Evolutionary conservation across 2,797 vertebrate species (phyloP).

Genomic region (Acipenser ruthenus): DNA sequence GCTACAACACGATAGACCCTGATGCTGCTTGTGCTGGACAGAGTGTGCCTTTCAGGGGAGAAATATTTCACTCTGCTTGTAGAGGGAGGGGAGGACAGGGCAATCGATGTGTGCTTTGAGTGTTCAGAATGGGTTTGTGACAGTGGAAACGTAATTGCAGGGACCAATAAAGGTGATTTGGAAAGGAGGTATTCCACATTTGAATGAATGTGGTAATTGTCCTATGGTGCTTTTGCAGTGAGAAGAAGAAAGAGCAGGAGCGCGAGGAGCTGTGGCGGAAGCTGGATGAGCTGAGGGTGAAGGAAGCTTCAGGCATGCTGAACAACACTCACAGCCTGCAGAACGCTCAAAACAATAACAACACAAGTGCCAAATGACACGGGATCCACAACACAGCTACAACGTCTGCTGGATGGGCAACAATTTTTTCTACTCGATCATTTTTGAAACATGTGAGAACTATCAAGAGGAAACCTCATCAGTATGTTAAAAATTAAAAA

Average conservation of each 20-base stretch:
- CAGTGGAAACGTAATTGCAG: no score
- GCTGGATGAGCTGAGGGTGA: constrained; percentile 76
- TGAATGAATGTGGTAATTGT: no score
- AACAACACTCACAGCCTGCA: constrained; percentile 68
- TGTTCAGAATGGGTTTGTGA: no score
- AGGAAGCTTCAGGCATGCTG: constrained; percentile 60
- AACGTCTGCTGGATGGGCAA: constrained; percentile 34
- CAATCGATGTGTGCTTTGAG: no score
- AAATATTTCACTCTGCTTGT: no score
- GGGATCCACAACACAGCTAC: constrained; percentile 34
- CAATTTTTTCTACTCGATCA: constrained; percentile 45
- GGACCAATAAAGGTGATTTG: no score
- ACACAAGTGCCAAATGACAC: constrained; percentile 68
- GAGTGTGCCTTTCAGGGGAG: no score
- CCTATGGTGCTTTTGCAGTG: constrained; percentile 48
- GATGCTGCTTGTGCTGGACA: no score
- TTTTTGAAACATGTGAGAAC: constrained; percentile 51
- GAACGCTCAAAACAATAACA: constrained; percentile 61
- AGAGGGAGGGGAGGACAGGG: no score
- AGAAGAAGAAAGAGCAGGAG: constrained; percentile 94
- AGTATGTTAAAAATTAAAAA: constrained; percentile 51
- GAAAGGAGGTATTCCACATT: no score
- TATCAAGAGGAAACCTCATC: constrained; percentile 61
- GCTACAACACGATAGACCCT: no score
- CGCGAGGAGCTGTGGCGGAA: constrained; percentile 91